These are phyloP conservation scores for Ceyx cyanopectus DNA, from an alignment of 2,113 vertebrate species.

Conservation along the genomic window DNA sequence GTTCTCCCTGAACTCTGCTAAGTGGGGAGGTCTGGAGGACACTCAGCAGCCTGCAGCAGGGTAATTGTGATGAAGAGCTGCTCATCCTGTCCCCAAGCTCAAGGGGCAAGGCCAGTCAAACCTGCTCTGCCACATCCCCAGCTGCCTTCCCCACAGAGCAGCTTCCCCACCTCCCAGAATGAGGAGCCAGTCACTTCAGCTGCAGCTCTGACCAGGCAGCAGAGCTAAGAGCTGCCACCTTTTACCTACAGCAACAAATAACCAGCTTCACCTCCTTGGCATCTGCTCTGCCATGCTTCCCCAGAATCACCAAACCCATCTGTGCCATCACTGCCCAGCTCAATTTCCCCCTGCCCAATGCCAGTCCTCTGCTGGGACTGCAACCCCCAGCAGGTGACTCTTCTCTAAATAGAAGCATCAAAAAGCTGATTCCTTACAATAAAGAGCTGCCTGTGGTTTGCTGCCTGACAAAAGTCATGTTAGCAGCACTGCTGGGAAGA, in stretches of 20 bases:
- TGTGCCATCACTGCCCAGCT: neutral
- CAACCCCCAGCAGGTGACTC: neutral
- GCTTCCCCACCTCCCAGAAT: neutral
- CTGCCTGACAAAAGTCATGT: neutral
- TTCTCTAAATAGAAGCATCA: neutral
- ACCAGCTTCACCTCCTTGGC: neutral
- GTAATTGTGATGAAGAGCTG: neutral
- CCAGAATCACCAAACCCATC: fast-evolving
- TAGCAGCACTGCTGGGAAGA: neutral
- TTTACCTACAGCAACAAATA: neutral
- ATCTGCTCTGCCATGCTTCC: fast-evolving
- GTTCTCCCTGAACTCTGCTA: neutral
- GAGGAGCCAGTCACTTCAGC: fast-evolving
- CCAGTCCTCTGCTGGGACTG: neutral
- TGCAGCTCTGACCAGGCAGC: neutral
- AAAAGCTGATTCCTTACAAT: neutral
- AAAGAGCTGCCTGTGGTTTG: neutral
- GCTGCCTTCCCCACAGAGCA: neutral
- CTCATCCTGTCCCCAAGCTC: neutral
- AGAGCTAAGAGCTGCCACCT: neutral
- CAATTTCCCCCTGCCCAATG: neutral
- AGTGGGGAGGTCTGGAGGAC: neutral
- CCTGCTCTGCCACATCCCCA: neutral
- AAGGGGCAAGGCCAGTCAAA: neutral
- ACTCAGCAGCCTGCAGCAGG: neutral